Percentiles rank a stretch among this genome's conserved stretches.
Conservation (phyloP, 2,797 vertebrate genomes). For the Schizopygopsis malacanthus region DNA sequence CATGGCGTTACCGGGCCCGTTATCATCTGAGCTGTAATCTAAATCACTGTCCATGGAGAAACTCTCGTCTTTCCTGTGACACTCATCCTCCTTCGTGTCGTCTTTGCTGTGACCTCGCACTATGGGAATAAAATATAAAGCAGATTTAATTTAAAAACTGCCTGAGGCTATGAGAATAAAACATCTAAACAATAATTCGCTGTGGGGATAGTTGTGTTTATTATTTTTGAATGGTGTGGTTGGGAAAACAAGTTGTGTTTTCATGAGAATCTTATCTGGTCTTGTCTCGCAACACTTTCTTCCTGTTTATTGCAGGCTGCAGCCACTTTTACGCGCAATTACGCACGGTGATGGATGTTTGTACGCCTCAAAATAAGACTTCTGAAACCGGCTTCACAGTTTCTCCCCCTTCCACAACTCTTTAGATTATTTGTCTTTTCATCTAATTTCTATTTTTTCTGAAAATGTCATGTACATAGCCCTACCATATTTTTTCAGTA, state of each 20-base stretch:
- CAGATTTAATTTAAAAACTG: neutral
- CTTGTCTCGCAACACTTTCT: neutral
- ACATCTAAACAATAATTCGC: neutral
- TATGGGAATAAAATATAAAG: conserved; percentile 47
- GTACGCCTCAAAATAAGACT: neutral
- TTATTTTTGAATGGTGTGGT: neutral
- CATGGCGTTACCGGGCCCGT: conserved; percentile 81
- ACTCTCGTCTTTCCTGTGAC: conserved; percentile 88
- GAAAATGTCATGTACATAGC: neutral
- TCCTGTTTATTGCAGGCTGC: conserved; percentile 37
- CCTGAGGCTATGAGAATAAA: neutral
- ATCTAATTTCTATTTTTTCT: neutral
- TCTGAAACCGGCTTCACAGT: neutral
- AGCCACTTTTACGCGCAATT: conserved; percentile 68
- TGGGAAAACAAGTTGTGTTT: neutral
- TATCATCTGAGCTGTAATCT: conserved; percentile 98
- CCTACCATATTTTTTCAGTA: neutral
- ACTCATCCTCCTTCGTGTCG: conserved; percentile 88
- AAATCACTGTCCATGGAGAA: conserved; percentile 97
- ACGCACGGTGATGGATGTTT: conserved; percentile 55
- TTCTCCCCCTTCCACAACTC: neutral
- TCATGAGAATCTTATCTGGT: neutral
- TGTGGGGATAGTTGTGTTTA: neutral
- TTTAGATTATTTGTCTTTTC: neutral
- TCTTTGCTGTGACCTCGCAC: conserved; percentile 83